Conservation (phyloP, 2,113 vertebrate species). For the Leptodactylus fuscus region DNA sequence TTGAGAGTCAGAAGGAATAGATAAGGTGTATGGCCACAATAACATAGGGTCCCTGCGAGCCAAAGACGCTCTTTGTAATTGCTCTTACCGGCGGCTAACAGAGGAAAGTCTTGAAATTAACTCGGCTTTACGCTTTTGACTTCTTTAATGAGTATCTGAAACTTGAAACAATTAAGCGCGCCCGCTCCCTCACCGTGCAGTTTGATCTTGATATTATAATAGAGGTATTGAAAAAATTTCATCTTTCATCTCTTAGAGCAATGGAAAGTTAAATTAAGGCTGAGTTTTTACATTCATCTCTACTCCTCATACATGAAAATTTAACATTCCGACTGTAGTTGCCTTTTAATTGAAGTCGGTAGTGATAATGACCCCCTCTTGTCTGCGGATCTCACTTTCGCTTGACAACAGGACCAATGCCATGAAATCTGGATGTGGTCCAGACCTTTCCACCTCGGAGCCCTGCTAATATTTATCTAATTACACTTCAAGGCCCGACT, state of each 20-base stretch:
- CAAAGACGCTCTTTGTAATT: too few relatives aligned
- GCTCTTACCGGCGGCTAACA: too few relatives aligned
- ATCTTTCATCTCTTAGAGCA: background rate
- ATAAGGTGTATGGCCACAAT: too few relatives aligned
- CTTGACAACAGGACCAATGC: slow-evolving; percentile 12
- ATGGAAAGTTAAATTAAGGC: background rate
- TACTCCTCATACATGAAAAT: background rate
- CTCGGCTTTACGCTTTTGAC: background rate
- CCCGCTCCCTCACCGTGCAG: background rate
- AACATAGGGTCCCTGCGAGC: too few relatives aligned
- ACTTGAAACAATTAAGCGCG: background rate
- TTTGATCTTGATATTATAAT: background rate
- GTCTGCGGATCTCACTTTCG: background rate
- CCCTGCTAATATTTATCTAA: slow-evolving; percentile 45
- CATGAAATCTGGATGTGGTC: slow-evolving; percentile 6
- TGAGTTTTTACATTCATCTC: background rate
- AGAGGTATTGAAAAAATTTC: background rate
- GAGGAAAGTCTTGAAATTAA: background rate
- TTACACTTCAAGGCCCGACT: slow-evolving; percentile 39
- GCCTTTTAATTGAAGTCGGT: background rate
- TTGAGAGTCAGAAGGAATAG: too few relatives aligned
- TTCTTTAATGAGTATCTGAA: background rate
- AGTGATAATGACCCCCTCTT: background rate
- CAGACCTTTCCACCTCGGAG: slow-evolving; percentile 8
- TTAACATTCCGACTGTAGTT: background rate